Conservation (phyloP, 2,113 vertebrate genomes). For the Monopterus albus region DNA sequence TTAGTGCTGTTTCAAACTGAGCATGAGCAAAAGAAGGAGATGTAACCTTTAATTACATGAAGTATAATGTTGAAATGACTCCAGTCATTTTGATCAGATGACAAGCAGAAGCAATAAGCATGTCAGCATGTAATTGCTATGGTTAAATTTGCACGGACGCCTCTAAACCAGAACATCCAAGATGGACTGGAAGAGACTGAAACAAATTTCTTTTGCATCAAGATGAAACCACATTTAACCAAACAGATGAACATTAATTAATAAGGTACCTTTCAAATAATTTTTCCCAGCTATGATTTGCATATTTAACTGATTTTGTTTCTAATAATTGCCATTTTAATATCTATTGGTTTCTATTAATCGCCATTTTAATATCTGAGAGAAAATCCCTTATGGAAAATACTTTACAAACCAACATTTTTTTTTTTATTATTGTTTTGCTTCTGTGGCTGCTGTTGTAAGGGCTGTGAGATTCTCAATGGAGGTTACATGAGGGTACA, state of each 20-base stretch:
- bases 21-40: conserved; percentile 10
- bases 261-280: conserved; percentile 5
- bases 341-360: conserved; percentile 20
- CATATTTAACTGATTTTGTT: conserved; percentile 15
- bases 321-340: conserved; percentile 36
- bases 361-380: conserved; percentile 18
- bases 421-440: neutral
- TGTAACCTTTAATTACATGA: conserved; percentile 5
- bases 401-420: conserved; percentile 1
- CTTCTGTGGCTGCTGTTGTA: neutral
- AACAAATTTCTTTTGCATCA: conserved; percentile 10
- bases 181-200: conserved; percentile 32
- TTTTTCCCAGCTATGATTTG: conserved; percentile 6
- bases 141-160: neutral
- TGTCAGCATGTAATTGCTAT: conserved; percentile 1
- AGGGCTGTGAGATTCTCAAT: conserved; percentile 16
- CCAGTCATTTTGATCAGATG: neutral
- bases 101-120: neutral
- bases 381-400: neutral
- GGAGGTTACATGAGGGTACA: conserved; percentile 24
- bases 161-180: conserved; percentile 14
- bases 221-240: conserved; percentile 18
- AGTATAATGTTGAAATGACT: too few species aligned
- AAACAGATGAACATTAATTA: conserved; percentile 12
- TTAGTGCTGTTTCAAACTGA: conserved; percentile 16